Conservation (phyloP, 1,140 invertebrate genomes). For the Cotesia typhae region DNA sequence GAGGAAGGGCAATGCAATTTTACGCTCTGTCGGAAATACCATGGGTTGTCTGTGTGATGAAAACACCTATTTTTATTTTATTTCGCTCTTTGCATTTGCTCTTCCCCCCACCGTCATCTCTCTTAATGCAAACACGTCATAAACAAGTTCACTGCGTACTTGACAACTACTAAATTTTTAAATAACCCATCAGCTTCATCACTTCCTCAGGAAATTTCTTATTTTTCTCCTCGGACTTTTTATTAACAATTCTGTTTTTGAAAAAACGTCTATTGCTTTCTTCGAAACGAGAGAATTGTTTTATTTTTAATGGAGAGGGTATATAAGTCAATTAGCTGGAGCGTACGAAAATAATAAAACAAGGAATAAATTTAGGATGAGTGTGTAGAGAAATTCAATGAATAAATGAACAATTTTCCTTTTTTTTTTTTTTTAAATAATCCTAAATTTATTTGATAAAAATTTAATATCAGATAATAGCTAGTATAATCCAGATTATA, state of each 20-base stretch:
- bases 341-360: too few species aligned
- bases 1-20: slow-evolving; percentile 31
- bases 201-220: not conserved
- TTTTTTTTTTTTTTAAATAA: too few species aligned
- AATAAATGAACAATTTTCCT: too few species aligned
- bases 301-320: not conserved
- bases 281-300: not conserved
- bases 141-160: not conserved
- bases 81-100: slow-evolving; percentile 4
- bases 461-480: too few species aligned
- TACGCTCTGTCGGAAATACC: slow-evolving; percentile 32
- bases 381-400: too few species aligned
- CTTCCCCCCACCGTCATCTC: not conserved
- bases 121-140: slow-evolving; percentile 20
- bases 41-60: slow-evolving; percentile 29
- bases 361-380: too few species aligned
- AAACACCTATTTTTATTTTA: slow-evolving; percentile 36
- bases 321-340: too few species aligned
- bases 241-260: not conserved
- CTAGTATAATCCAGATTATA: too few species aligned
- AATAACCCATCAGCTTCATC: slow-evolving; percentile 3
- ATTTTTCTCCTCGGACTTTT: not conserved
- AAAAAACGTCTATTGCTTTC: too few species aligned
- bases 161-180: slow-evolving; percentile 3
- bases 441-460: too few species aligned